phyloP scores from a whole-genome alignment of 2,888 invertebrate species.

The Ashinkailepas kermadecensis region DNA sequence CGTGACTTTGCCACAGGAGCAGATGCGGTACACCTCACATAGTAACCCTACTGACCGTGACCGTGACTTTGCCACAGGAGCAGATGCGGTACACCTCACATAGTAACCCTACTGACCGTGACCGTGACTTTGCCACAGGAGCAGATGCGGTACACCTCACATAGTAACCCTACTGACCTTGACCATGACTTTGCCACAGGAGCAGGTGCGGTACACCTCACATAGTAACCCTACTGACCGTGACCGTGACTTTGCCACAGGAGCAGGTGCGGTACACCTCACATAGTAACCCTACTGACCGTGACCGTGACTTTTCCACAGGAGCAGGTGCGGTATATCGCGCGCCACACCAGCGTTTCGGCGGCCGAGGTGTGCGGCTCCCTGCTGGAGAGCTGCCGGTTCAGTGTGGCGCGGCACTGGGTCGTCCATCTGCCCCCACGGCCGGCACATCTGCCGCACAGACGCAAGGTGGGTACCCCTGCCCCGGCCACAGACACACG shows the following conservation, averaged over 20 bases:
- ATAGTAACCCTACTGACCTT: no score
- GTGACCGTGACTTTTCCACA: not conserved
- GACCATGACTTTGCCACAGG: not conserved
- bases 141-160: not conserved
- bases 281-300: not conserved
- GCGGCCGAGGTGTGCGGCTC: slow-evolving; percentile 1
- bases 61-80: no score
- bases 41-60: no score
- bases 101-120: no score
- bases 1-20: no score
- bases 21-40: no score
- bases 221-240: not conserved
- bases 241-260: not conserved
- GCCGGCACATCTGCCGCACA: not conserved
- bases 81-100: no score
- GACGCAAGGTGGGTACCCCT: not conserved
- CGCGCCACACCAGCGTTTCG: not conserved
- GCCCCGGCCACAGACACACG: no score
- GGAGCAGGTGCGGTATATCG: not conserved
- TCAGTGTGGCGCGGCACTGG: not conserved
- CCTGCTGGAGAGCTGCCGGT: not conserved
- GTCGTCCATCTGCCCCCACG: not conserved
- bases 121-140: not conserved
- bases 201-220: not conserved
- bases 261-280: not conserved